Evolutionary conservation across 2,888 invertebrate species (phyloP).

Genomic region (Pilophorus perplexus): DNA sequence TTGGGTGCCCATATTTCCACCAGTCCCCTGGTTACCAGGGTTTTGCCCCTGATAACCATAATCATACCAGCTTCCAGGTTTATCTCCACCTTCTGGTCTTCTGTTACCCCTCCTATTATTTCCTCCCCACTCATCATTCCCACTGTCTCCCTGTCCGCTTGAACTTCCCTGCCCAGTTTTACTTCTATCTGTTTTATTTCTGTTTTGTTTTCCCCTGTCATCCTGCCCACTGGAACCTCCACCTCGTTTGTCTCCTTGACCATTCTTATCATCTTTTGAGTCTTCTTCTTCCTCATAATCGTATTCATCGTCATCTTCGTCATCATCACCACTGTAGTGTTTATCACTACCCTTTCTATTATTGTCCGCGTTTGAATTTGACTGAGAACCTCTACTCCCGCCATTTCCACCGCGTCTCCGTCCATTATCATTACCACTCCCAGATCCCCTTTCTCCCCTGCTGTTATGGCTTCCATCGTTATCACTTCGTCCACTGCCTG

Average conservation of each 20-base stretch:
- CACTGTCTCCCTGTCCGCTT: neutral
- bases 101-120: neutral
- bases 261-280: neutral
- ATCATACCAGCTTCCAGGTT: neutral
- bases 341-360: conserved; percentile 2
- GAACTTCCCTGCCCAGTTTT: neutral
- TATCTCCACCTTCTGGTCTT: too few species aligned
- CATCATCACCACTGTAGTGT: conserved; percentile 2
- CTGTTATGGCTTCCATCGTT: neutral
- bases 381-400: neutral
- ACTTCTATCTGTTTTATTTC: conserved; percentile 6
- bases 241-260: conserved; percentile 1
- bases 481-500: too few species aligned
- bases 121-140: neutral
- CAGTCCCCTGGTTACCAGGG: neutral
- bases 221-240: conserved; percentile 14
- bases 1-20: too few species aligned
- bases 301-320: conserved; percentile 39
- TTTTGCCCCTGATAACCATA: neutral
- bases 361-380: neutral
- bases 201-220: neutral
- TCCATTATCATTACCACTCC: neutral
- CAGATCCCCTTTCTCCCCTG: neutral
- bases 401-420: neutral
- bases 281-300: conserved; percentile 37